Conservation (phyloP, 2,797 vertebrate species). For the Poeciliopsis turneri region DNA sequence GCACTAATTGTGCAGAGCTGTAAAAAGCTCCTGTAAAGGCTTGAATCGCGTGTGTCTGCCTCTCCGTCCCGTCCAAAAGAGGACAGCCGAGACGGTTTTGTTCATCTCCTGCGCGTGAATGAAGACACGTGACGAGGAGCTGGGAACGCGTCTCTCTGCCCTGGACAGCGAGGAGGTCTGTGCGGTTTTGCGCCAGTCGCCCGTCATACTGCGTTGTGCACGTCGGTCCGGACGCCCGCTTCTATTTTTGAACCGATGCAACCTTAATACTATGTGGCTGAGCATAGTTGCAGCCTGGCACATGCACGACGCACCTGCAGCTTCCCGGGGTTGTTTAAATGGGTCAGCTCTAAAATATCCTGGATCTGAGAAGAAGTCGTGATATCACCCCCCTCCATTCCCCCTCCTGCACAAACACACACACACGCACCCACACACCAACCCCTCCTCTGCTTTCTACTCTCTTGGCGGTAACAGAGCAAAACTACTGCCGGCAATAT, state of each 20-base stretch:
- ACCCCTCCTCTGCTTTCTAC: conserved; percentile 39
- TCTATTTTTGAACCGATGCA: conserved; percentile 33
- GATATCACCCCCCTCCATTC: background rate
- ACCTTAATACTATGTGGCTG: conserved; percentile 48
- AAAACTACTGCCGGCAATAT: conserved; percentile 32
- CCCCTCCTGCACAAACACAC: no score
- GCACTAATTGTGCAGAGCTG: conserved; percentile 60
- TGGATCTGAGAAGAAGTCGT: conserved; percentile 53
- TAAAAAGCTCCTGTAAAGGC: conserved; percentile 42
- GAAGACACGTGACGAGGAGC: background rate
- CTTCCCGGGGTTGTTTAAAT: conserved; percentile 64
- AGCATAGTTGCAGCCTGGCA: conserved; percentile 40
- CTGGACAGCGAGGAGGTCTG: background rate
- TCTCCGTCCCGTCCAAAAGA: conserved; percentile 14
- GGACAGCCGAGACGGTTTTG: conserved; percentile 17
- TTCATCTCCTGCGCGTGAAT: conserved; percentile 2
- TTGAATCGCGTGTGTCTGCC: conserved; percentile 14
- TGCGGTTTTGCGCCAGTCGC: conserved; percentile 13
- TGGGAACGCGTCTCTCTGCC: background rate
- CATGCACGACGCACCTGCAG: conserved; percentile 66
- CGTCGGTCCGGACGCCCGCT: conserved; percentile 52
- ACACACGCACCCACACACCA: background rate
- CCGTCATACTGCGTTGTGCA: conserved; percentile 31
- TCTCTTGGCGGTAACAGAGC: conserved; percentile 31
- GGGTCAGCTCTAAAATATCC: conserved; percentile 80